A percentile compares a stretch with the other conserved stretches of the same genome.
Evolutionary conservation across 2,888 invertebrate species (phyloP).

Genomic region (Gandaritis pyraliata): DNA sequence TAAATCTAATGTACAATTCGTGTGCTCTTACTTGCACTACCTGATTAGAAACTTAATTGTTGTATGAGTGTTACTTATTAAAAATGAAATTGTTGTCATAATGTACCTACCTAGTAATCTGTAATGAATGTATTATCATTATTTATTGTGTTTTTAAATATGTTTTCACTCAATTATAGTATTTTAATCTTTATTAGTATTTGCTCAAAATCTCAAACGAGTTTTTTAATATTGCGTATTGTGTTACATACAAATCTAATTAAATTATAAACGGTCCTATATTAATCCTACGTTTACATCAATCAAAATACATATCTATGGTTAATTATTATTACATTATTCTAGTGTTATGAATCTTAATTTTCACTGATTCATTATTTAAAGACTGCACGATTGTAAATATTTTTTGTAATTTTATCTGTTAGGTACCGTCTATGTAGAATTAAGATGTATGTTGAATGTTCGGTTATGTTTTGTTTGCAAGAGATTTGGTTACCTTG

Average conservation of each 20-base stretch:
- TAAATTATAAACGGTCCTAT: no score
- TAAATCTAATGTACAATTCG: constrained; percentile 43
- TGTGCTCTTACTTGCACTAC: constrained; percentile 42
- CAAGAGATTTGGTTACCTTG: constrained; percentile 45
- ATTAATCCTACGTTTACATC: constrained; percentile 19
- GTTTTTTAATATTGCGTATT: background rate
- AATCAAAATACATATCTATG: constrained; percentile 68
- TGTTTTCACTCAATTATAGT: constrained; percentile 5
- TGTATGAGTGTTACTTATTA: constrained; percentile 66
- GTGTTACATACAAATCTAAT: background rate
- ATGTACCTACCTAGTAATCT: constrained; percentile 45
- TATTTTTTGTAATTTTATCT: constrained; percentile 66
- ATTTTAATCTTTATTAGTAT: constrained; percentile 13
- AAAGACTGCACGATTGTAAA: constrained; percentile 72
- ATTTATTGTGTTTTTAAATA: constrained; percentile 29
- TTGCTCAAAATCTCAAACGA: constrained; percentile 21
- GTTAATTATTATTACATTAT: constrained; percentile 65
- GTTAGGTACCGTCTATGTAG: constrained; percentile 50
- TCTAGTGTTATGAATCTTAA: constrained; percentile 51
- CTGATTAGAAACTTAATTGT: constrained; percentile 52
- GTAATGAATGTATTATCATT: constrained; percentile 42
- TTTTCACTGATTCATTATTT: constrained; percentile 62
- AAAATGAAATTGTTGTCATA: constrained; percentile 59
- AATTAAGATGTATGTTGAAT: constrained; percentile 50
- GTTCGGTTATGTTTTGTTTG: constrained; percentile 62